Evolutionary conservation across 2,113 vertebrate species (phyloP), one percentile per base, ranked within the genome.

Genomic region (Myiozetetes cayanensis): DNA sequence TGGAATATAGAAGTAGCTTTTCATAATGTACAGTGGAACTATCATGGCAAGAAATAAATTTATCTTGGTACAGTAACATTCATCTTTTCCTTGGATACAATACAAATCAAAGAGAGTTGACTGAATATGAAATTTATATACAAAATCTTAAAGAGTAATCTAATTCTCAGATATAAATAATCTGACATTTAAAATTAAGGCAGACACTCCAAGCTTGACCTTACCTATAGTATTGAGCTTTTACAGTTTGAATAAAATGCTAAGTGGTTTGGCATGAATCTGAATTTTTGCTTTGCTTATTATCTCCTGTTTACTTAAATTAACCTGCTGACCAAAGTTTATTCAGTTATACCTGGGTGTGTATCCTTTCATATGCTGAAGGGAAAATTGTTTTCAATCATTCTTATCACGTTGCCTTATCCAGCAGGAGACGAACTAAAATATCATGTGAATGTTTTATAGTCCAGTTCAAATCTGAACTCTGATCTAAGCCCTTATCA

Each of bases 381-480:
- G 4, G 12, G n/a, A 5, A 91, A 72, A 58, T 33, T 43, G 10
- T n/a, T 19, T 68, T 87, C 44, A 63, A 30, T 70, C 47, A 23
- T 89, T 86, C n/a, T 67, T 61, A 21, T 66, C 15, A 5, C 17
- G 2, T 66, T 89, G 37, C 47, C 14, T 49, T 62, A 65, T 25
- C 14, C 5, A 33, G 7, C 7, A 8, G 23, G 23, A 83, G 35
- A 33, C 41, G 22, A 75, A 44, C 30, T 33, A 83, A 30, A 67
- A 41, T 13, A n/a, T 10, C 1, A 0, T 2, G 0, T 30, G 8
- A 56, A 31, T 65, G 24, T 61, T 83, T 59, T 71, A 9, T 2
- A 5, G n/a, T 80, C 47, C 30, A 8, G 39, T 59, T 50, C 37
- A 44, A 0, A 23, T 39, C 13, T 77, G 72, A 90, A 12, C 25